A percentile compares a stretch with the other conserved stretches of the same genome.
Conservation (phyloP, 1,140 invertebrate genomes). For the Platyura marginata region DNA sequence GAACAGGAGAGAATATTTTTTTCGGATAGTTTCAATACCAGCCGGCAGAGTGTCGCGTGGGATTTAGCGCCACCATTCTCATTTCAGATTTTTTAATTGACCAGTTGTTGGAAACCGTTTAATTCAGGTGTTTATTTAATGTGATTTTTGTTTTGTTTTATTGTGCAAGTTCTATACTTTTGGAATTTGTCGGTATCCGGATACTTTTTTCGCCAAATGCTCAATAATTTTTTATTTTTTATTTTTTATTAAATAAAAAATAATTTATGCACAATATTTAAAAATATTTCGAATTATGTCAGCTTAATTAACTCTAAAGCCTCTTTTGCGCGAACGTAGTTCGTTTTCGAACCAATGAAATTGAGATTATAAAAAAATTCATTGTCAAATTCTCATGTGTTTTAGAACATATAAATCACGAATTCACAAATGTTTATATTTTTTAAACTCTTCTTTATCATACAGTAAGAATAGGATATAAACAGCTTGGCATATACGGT, state of each 20-base stretch:
- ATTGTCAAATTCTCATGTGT: no score
- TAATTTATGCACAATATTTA: no score
- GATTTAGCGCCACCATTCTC: constrained; percentile 1
- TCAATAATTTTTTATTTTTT: neutral
- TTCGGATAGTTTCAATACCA: constrained; percentile 1
- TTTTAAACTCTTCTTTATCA: no score
- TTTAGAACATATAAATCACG: no score
- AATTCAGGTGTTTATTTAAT: neutral
- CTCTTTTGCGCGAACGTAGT: no score
- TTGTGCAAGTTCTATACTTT: neutral
- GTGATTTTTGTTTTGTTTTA: neutral
- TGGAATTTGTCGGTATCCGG: neutral
- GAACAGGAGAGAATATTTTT: neutral
- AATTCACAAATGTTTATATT: no score
- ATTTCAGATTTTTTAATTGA: neutral
- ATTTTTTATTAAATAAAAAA: neutral
- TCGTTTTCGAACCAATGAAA: no score
- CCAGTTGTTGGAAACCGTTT: neutral
- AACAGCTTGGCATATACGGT: no score
- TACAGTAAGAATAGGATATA: no score
- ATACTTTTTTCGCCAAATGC: neutral
- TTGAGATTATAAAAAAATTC: no score
- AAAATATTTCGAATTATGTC: no score
- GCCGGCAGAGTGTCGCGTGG: neutral
- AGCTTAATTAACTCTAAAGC: no score